A percentile compares a stretch with the other conserved stretches of the same genome.
Conservation (phyloP, 2,888 invertebrate species). For the Rosalia funebris region DNA sequence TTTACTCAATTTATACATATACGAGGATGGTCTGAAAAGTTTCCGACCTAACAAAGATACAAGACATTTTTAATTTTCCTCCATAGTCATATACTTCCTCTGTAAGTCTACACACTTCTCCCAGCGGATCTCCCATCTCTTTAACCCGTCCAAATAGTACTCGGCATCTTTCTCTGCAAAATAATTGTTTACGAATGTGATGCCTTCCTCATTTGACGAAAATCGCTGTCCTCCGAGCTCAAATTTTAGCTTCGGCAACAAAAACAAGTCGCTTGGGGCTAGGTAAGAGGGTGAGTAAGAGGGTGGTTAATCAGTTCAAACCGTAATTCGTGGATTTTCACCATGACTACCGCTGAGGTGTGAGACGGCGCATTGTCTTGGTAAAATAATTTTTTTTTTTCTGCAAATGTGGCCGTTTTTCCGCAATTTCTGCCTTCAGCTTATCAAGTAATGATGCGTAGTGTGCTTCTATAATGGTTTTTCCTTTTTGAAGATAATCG, state of each 20-base stretch:
- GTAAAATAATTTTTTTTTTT: not conserved
- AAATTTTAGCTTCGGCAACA: slow-evolving; percentile 42
- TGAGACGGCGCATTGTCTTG: not conserved
- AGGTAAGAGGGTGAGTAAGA: slow-evolving; percentile 21
- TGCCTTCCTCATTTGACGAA: slow-evolving; percentile 37
- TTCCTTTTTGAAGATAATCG: slow-evolving; percentile 3
- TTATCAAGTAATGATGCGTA: not conserved
- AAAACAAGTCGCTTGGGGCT: slow-evolving; percentile 20
- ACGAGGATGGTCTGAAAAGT: too few relatives aligned
- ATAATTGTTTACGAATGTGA: slow-evolving; percentile 30
- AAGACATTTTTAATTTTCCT: too few relatives aligned
- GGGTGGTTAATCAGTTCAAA: slow-evolving; percentile 13
- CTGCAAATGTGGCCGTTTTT: not conserved
- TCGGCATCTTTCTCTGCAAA: slow-evolving; percentile 34
- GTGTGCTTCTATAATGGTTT: not conserved
- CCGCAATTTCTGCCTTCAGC: slow-evolving; percentile 3
- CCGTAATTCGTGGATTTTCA: slow-evolving; percentile 16
- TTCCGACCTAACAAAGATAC: too few relatives aligned
- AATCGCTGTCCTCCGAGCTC: slow-evolving; percentile 39
- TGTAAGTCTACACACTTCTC: slow-evolving; percentile 24
- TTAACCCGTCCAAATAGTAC: slow-evolving; percentile 37
- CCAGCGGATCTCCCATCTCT: slow-evolving; percentile 20
- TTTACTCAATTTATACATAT: too few relatives aligned
- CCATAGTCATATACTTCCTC: not conserved
- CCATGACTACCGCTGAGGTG: not conserved